These are phyloP conservation scores for Rapana venosa DNA, from an alignment of 2,888 invertebrate genomes.

Conservation along the genomic window DNA sequence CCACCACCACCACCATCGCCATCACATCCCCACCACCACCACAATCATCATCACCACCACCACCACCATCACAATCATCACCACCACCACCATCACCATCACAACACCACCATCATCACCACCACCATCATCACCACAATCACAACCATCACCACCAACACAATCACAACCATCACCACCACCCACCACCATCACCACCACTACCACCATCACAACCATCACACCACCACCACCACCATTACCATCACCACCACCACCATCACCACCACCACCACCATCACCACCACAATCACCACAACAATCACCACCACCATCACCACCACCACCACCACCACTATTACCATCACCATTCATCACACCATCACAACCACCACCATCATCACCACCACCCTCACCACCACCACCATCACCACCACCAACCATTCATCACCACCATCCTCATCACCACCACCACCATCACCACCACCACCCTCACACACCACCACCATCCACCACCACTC, in stretches of 20 bases:
- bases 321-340: neutral
- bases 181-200: constrained; percentile 1
- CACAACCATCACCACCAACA: neutral
- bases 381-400: neutral
- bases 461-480: neutral
- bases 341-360: no score
- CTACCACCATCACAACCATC: neutral
- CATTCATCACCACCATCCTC: constrained; percentile 2
- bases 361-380: neutral
- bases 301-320: neutral
- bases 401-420: neutral
- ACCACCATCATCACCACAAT: constrained; percentile 1
- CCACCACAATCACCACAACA: no score
- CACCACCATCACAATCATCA: no score
- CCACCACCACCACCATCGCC: no score
- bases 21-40: no score
- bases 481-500: neutral
- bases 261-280: neutral
- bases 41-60: no score
- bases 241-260: neutral
- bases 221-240: constrained; percentile 8
- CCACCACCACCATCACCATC: neutral
- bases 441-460: neutral
- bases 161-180: neutral
- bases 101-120: neutral